phyloP scores from a whole-genome alignment of 2,113 vertebrate species.

The Proterorhinus semilunaris region DNA sequence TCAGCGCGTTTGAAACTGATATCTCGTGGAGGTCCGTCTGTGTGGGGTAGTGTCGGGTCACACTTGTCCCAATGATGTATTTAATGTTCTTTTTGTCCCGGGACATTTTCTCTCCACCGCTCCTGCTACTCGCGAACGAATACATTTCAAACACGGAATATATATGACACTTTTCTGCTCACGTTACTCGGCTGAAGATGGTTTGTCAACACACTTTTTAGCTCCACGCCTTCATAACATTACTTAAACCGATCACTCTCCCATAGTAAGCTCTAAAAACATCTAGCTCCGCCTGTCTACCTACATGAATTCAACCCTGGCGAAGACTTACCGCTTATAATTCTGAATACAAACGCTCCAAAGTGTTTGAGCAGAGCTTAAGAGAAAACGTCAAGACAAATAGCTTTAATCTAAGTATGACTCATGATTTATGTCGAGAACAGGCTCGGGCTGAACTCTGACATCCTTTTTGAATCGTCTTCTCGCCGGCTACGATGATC shows the following conservation, averaged over 20 bases:
- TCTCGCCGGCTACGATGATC: constrained; percentile 15
- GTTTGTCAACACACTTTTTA: constrained; percentile 22
- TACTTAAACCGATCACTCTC: not conserved
- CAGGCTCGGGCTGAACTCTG: constrained; percentile 1
- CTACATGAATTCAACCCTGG: not conserved
- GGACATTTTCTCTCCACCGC: constrained; percentile 18
- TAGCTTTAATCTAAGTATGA: constrained; percentile 43
- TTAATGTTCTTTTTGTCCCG: no score
- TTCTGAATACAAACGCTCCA: not conserved
- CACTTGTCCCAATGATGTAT: constrained; percentile 26
- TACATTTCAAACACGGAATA: constrained; percentile 5
- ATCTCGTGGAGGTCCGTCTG: constrained; percentile 25
- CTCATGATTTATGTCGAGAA: constrained; percentile 40
- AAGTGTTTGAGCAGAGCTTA: not conserved
- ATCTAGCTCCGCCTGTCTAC: not conserved
- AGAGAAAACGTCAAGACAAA: constrained; percentile 23
- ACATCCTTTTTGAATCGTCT: constrained; percentile 49
- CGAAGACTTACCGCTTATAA: not conserved
- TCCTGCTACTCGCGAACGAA: constrained; percentile 14
- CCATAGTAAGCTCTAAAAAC: not conserved
- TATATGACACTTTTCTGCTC: not conserved
- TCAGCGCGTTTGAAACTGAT: constrained; percentile 12
- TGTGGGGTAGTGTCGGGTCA: constrained; percentile 47
- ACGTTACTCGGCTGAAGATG: not conserved
- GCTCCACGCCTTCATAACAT: not conserved